phyloP scores from a whole-genome alignment of 2,797 vertebrate genomes.

The Falco concolor region DNA sequence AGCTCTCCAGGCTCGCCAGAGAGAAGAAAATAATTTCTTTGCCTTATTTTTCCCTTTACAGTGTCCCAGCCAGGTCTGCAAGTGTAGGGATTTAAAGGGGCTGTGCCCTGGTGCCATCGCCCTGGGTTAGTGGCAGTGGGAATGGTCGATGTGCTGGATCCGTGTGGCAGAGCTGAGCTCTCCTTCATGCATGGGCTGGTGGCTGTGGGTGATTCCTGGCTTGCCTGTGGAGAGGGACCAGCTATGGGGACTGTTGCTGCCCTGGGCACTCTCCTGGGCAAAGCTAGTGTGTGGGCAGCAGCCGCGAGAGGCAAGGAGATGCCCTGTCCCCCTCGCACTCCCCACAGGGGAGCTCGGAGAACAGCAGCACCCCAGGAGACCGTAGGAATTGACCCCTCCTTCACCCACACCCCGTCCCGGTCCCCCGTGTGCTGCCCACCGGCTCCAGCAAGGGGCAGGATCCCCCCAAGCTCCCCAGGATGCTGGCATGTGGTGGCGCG shows the following conservation, averaged over 20 bases:
- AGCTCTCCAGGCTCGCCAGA: conserved; percentile 38
- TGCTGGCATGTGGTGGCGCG: rapidly evolving
- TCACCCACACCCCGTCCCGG: no score
- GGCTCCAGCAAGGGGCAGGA: not conserved
- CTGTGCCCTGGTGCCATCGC: not conserved
- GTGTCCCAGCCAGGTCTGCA: not conserved
- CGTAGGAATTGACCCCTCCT: rapidly evolving
- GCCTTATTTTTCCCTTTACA: conserved; percentile 30
- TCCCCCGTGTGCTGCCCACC: not conserved
- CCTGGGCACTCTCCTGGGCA: not conserved
- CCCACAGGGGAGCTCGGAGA: not conserved
- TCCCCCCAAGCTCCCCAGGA: not conserved
- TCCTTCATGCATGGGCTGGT: rapidly evolving
- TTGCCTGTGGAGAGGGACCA: not conserved
- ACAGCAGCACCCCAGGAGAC: not conserved
- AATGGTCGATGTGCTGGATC: not conserved
- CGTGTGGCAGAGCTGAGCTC: rapidly evolving
- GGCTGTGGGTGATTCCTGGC: not conserved
- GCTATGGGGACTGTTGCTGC: not conserved
- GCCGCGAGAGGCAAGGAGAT: rapidly evolving
- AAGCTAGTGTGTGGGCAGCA: not conserved
- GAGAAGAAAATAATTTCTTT: conserved; percentile 55
- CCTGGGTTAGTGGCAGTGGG: rapidly evolving
- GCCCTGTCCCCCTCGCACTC: not conserved
- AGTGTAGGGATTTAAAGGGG: conserved; percentile 40